These are phyloP conservation scores for Amphibalanus amphitrite DNA, from an alignment of 1,140 invertebrate species.

Conservation along the genomic window DNA sequence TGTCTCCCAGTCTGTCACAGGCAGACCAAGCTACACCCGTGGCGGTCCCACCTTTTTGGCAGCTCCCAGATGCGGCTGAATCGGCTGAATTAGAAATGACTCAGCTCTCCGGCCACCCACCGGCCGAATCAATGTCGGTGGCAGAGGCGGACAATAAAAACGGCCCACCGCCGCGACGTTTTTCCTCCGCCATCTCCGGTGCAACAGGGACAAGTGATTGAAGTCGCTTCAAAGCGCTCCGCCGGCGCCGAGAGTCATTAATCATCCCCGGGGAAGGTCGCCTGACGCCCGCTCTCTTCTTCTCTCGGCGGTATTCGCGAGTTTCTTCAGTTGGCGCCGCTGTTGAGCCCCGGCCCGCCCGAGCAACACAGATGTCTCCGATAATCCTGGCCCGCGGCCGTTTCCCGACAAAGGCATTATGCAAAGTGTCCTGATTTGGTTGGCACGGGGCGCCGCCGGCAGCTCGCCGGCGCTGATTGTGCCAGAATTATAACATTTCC, in stretches of 20 bases:
- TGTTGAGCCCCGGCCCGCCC: not conserved
- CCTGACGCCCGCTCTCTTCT: not conserved
- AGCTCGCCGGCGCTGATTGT: not conserved
- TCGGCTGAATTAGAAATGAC: not conserved
- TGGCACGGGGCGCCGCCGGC: not conserved
- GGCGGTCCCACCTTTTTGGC: not conserved
- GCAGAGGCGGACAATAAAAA: not conserved
- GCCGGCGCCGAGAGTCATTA: not conserved
- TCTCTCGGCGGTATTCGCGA: no score
- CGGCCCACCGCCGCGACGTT: not conserved
- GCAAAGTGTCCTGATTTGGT: not conserved
- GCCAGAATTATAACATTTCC: not conserved
- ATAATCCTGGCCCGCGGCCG: not conserved
- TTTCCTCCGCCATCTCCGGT: not conserved
- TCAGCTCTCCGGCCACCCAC: not conserved
- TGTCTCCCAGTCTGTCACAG: no score
- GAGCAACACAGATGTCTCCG: not conserved
- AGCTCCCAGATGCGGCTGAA: not conserved
- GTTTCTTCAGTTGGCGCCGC: not conserved
- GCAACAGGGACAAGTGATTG: not conserved
- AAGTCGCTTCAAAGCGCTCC: not conserved
- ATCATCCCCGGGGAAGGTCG: not conserved
- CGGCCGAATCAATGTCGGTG: not conserved
- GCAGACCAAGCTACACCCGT: no score
- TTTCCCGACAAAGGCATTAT: not conserved